phyloP scores from a whole-genome alignment of 2,888 invertebrate species.

The Acronicta psi region DNA sequence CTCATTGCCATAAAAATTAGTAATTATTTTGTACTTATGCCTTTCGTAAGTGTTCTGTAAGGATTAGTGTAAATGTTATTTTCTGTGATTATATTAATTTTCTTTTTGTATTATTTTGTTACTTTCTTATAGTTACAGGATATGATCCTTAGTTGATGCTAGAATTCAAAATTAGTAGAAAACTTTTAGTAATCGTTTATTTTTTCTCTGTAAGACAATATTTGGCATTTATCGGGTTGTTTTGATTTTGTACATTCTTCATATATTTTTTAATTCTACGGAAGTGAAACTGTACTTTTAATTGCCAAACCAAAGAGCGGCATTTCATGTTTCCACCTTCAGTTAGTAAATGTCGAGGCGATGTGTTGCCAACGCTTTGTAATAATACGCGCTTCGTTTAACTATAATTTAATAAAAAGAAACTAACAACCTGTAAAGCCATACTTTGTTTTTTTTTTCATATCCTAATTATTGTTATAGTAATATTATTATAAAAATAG shows the following conservation, averaged over 20 bases:
- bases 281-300: slow-evolving; percentile 54
- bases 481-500: slow-evolving; percentile 63
- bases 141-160: slow-evolving; percentile 81
- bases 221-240: slow-evolving; percentile 66
- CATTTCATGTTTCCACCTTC: slow-evolving; percentile 65
- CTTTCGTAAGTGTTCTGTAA: slow-evolving; percentile 69
- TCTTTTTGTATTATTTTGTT: slow-evolving; percentile 72
- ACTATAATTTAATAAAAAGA: slow-evolving; percentile 32
- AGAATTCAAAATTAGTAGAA: slow-evolving; percentile 63
- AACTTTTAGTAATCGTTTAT: slow-evolving; percentile 25
- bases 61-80: slow-evolving; percentile 74
- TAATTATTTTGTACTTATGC: slow-evolving; percentile 80
- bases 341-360: slow-evolving; percentile 43
- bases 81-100: slow-evolving; percentile 83
- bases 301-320: slow-evolving; percentile 75
- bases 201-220: slow-evolving; percentile 50
- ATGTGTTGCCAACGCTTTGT: slow-evolving; percentile 69
- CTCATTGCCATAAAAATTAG: slow-evolving; percentile 79
- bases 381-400: slow-evolving; percentile 62
- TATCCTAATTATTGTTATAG: slow-evolving; percentile 59
- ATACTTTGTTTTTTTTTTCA: slow-evolving; percentile 53
- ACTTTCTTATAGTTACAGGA: slow-evolving; percentile 77
- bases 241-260: slow-evolving; percentile 46
- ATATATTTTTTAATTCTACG: slow-evolving; percentile 38
- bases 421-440: slow-evolving; percentile 63